Base-by-base conservation (phyloP, 2,113 vertebrate species). In the Psilopogon haemacephalus region DNA sequence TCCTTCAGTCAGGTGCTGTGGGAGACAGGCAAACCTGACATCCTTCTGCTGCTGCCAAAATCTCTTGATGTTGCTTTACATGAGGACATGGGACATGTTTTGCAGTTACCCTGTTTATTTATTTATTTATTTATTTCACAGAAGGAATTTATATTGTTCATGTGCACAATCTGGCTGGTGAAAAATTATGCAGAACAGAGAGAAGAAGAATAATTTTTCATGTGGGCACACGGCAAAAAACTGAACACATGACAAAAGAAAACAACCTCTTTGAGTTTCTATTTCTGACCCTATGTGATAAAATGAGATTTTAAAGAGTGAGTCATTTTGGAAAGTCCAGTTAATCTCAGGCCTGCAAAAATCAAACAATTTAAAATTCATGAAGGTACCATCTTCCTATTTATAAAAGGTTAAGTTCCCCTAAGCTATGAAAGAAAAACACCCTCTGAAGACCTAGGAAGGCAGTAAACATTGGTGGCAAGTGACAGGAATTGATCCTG, bases 401-500 rank as follows among this genome's bases (percentile, higher is more conserved):
- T 97, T 98, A 97, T 96, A 97, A 98, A 98, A 98, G 97, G 97
- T 98, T 97, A 98, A 97, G 76, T 97, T 98, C 97, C 98, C 97
- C 94, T 97, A 97, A 98, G 97, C 97, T 95, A 97, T 91, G 93
- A 95, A 97, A 97, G 95, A 97, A 97, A 97, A 97, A 95, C 95
- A 96, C 94, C 95, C 97, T 98, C 97, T 97, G 95, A 98, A 97
- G 97, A 95, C 95, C 94, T 78, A 58, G 96, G 71, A 96, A 98
- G 95, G 97, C 97, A 98, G 97, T 97, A 98, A 98, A 98, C 98
- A 98, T 82, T 97, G 97, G 98, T 98, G 97, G 97, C 98, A 97
- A 98, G 96, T 95, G 97, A 98, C 98, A 98, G 97, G 97, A 98
- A 98, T 98, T 98, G 98, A 98, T 98, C 97, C 96, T 97, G 86